Percentiles rank a stretch among this genome's conserved stretches.
These are phyloP conservation scores for Athetis lepigone DNA, from an alignment of 2,888 invertebrate species.

Conservation along the genomic window DNA sequence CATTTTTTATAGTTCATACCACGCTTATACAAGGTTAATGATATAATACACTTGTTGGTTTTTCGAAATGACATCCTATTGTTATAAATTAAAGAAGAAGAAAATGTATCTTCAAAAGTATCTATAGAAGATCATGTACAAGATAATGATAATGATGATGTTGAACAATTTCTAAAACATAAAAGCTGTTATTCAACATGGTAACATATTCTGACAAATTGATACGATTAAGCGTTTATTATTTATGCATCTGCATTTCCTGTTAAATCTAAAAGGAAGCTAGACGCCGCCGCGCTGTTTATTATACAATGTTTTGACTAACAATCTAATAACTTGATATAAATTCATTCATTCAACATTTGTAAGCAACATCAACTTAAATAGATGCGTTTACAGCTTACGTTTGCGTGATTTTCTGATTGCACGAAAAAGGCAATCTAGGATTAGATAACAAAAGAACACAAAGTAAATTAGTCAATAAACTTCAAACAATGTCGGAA, in stretches of 20 bases:
- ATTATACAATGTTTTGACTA: not conserved
- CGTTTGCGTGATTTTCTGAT: not conserved
- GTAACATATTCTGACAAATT: conserved; percentile 45
- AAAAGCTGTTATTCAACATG: conserved; percentile 41
- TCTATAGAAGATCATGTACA: too few species aligned
- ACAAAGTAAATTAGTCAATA: conserved; percentile 46
- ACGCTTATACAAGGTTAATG: conserved; percentile 76
- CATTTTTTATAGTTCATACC: conserved; percentile 70
- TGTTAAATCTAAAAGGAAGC: conserved; percentile 32
- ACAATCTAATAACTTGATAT: conserved; percentile 8
- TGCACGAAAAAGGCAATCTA: conserved; percentile 4
- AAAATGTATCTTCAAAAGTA: conserved; percentile 5
- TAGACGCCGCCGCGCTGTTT: not conserved
- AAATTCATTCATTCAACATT: not conserved
- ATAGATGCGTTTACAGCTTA: too few species aligned
- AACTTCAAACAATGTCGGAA: conserved; percentile 63
- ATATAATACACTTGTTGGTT: conserved; percentile 62
- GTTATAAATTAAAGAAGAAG: conserved; percentile 38
- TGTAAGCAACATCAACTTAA: not conserved
- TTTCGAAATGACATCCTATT: conserved; percentile 54
- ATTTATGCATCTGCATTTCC: conserved; percentile 46
- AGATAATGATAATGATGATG: not conserved
- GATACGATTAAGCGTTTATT: conserved; percentile 42
- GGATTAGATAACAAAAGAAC: conserved; percentile 39
- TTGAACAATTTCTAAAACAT: conserved; percentile 28